Base-by-base conservation (phyloP, 2,888 invertebrate species). In the Trypoxylon attenuatum region DNA sequence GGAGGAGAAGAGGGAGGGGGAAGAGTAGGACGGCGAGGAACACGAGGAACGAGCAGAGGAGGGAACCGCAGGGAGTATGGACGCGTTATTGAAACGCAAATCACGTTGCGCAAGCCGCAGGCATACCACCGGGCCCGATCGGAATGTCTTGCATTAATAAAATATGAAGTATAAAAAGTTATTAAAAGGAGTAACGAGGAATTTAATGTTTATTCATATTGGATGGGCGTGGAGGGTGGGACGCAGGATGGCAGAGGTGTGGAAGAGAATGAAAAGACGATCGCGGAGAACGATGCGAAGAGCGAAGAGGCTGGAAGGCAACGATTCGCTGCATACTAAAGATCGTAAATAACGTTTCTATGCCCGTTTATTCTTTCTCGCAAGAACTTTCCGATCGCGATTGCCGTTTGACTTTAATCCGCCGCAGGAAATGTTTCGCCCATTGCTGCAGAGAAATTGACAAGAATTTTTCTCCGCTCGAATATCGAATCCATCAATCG, bases 21-120 rank as follows among this genome's bases (percentile, higher is more conserved):
- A 56, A 42, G 55, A 21, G 41, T 56, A 63, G 39, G 63, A 64
- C n/a, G n/a, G n/a, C n/a, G n/a, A 45, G 60, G 16, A 43, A 50
- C 43, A 22, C 41, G 50, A 57, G 43, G 55, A 22, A 45, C 57
- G 62, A 29, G 64, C 63, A 64, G 53, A 64, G 39, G 63, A 52
- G 51, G 60, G 50, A 53, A 55, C 59, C 63, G 29, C 60, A 46
- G 54, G 41, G 49, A 69, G 58, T 65, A 67, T 71, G 68, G 58
- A 76, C 77, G 80, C 73, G 82, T 82, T 82, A 85, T 84, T 84
- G 83, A 83, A 84, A 84, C 81, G 84, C 83, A 82, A 86, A 85
- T 82, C 76, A 80, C 80, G 81, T 85, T 85, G 82, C 83, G 82
- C 81, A 85, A 85, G 76, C 73, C 61, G 68, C 52, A 56, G 68